A percentile compares a stretch with the other conserved stretches of the same genome.
These are phyloP conservation scores for Caenorhabditis imperialis DNA, from an alignment of 2,888 invertebrate species.

Conservation along the genomic window DNA sequence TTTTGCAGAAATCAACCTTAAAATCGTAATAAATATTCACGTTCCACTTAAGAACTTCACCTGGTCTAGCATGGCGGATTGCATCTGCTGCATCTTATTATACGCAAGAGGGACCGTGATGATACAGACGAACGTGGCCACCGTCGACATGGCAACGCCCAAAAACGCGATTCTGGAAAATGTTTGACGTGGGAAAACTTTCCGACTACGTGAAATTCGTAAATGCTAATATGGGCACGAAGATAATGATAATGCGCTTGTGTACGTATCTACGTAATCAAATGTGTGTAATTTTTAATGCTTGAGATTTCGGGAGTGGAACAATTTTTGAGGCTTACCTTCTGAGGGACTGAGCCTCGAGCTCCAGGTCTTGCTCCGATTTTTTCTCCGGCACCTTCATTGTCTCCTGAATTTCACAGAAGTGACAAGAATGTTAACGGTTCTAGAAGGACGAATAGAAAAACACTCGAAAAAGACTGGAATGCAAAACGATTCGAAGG, in stretches of 20 bases:
- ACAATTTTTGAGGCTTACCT: conserved; percentile 13
- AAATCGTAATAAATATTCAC: conserved; percentile 7
- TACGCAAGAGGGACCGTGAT: conserved; percentile 74
- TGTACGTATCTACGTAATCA: too few species aligned
- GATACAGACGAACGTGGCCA: conserved; percentile 74
- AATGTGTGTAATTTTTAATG: not conserved
- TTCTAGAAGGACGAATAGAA: not conserved
- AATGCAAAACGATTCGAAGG: conserved; percentile 2
- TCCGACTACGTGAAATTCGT: too few species aligned
- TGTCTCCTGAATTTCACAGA: conserved; percentile 5
- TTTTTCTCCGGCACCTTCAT: conserved; percentile 46
- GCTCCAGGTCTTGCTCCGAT: conserved; percentile 37
- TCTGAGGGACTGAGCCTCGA: conserved; percentile 45
- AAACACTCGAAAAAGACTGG: not conserved
- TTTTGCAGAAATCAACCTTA: conserved; percentile 73
- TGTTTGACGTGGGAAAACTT: too few species aligned
- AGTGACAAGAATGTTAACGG: too few species aligned
- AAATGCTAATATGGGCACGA: too few species aligned
- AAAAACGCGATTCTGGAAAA: conserved; percentile 72
- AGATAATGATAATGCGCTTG: too few species aligned
- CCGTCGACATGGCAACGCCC: conserved; percentile 73
- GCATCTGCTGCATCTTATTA: conserved; percentile 75
- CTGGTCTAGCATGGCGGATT: conserved; percentile 70
- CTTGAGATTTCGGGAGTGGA: not conserved
- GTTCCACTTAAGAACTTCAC: too few species aligned